phyloP scores from a whole-genome alignment of 2,888 invertebrate species.

The Ferrisia virgata region DNA sequence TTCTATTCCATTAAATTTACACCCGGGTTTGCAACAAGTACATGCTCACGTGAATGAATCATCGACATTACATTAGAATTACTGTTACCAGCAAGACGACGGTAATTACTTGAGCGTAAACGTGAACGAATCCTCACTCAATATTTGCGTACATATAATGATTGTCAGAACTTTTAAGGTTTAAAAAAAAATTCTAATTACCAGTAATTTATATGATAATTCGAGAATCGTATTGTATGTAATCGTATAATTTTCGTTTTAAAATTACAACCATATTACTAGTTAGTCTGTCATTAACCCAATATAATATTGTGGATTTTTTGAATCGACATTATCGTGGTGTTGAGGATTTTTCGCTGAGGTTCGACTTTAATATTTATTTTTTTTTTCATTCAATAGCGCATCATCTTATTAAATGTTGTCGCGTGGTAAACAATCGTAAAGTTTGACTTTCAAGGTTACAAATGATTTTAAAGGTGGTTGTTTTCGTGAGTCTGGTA shows the following conservation, averaged over 20 bases:
- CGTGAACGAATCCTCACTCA: background rate
- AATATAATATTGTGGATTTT: no score
- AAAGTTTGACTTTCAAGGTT: background rate
- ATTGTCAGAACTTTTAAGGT: background rate
- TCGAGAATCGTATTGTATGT: background rate
- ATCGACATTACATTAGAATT: background rate
- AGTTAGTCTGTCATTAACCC: background rate
- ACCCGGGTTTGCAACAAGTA: background rate
- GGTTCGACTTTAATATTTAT: background rate
- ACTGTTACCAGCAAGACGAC: background rate
- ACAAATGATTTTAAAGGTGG: background rate
- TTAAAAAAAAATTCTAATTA: constrained; percentile 14
- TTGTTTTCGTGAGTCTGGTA: background rate
- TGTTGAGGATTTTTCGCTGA: background rate
- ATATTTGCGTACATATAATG: background rate
- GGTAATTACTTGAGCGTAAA: background rate
- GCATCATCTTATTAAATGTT: background rate
- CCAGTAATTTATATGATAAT: constrained; percentile 7
- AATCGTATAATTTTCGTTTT: constrained; percentile 18
- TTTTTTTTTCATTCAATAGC: background rate
- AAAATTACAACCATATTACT: background rate
- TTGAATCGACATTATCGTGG: background rate
- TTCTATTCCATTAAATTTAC: no score
- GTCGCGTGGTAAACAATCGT: background rate
- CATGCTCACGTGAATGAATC: background rate